phyloP scores from a whole-genome alignment of 2,797 vertebrate species.

The Spea hammondii region DNA sequence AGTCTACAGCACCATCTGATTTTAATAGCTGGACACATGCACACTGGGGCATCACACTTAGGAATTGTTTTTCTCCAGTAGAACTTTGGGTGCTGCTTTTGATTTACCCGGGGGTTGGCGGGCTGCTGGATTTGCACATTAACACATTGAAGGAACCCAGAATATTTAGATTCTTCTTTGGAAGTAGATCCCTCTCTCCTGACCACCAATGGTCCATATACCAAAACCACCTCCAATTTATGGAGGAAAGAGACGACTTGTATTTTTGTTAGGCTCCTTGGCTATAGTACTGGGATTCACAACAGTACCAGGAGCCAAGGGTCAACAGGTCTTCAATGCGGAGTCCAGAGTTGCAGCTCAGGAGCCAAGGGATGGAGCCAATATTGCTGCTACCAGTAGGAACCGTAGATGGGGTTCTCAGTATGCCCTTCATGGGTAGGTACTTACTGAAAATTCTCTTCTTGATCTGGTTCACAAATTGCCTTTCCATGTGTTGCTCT shows the following conservation, averaged over 20 bases:
- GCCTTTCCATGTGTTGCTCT: too few relatives aligned
- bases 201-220: conserved; percentile 16
- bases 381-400: conserved; percentile 51
- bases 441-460: not conserved
- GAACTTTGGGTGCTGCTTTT: not conserved
- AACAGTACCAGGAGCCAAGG: not conserved
- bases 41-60: conserved; percentile 1
- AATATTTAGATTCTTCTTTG: not conserved
- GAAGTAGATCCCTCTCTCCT: conserved; percentile 18
- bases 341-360: not conserved
- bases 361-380: conserved; percentile 15
- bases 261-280: conserved; percentile 20
- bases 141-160: not conserved
- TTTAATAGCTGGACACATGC: not conserved
- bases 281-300: conserved; percentile 23
- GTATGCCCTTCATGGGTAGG: conserved; percentile 75
- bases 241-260: not conserved
- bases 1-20: not conserved
- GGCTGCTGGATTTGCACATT: conserved; percentile 18
- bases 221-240: conserved; percentile 32
- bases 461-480: not conserved
- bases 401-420: conserved; percentile 72
- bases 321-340: conserved; percentile 24
- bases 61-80: not conserved
- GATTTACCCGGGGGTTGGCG: conserved; percentile 3